Evolutionary conservation across 35 echinoderm and acorn worm species (phyloP), one percentile per base, ranked within the genome.

Genomic region (Lytechinus variegatus): DNA sequence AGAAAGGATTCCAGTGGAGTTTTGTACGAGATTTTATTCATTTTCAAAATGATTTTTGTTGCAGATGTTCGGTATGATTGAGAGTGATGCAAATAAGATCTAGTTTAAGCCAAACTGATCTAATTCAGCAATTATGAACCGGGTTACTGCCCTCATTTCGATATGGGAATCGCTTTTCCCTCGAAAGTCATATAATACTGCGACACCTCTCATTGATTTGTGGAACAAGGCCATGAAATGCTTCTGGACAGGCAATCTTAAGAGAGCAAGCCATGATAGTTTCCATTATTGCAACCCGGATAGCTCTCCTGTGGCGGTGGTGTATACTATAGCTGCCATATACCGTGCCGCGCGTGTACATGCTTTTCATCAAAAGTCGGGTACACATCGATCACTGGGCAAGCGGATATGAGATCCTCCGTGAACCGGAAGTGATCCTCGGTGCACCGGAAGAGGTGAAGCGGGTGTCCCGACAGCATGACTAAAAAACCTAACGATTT

Each of bases 371-470:
- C 52, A 93, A 93, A 57, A 90, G 28, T 90, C 88, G 53, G 92
- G 57, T 93, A 93, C 92, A 93, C 92, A 93, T 93, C 92, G 92
- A 93, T 93, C 92, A 93, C 92, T 24, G 27, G n/a, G 27, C 54
- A 27, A 93, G 54, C 92, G 92, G 92, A 93, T 55, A 93, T 93
- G 92, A 93, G 92, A 54, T 93, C 92, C 92, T 93, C 92, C 92
- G 92, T 57, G 92, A 57, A 93, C 52, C 92, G 92, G 92, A 93
- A 93, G 92, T 93, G 92, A 54, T 93, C 92, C 92, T 93, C 55
- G 54, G 92, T 93, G 92, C 52, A 93, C 92, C 92, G 92, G 92
- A 93, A 93, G 53, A 28, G 53, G 9, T 93, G 92, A 93, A 93
- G 92, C 92, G 92, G n/a, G 92, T 57, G 92, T 93, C 92, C 53